phyloP scores from a whole-genome alignment of 2,113 vertebrate genomes.

The Bufo bufo region DNA sequence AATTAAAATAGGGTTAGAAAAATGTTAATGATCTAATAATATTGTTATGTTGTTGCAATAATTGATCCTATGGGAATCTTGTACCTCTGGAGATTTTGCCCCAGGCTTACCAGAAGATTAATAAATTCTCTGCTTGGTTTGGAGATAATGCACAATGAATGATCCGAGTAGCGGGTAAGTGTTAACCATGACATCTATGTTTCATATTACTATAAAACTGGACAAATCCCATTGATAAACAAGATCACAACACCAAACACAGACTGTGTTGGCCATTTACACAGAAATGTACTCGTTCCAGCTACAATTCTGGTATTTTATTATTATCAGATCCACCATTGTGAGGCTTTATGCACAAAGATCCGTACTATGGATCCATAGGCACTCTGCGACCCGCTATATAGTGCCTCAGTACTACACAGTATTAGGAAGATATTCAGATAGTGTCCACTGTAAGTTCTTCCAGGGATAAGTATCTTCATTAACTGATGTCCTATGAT shows the following conservation, averaged over 20 bases:
- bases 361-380: no score
- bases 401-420: no score
- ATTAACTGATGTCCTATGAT: no score
- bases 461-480: no score
- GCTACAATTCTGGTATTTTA: no score
- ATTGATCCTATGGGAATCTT: neutral
- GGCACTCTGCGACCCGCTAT: no score
- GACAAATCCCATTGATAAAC: neutral
- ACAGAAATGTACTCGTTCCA: neutral
- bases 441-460: no score
- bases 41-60: neutral
- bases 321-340: no score
- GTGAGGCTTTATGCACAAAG: no score
- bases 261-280: neutral
- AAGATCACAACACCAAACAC: neutral
- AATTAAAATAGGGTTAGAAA: neutral
- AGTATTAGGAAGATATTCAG: no score
- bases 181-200: neutral
- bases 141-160: neutral
- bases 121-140: constrained; percentile 6
- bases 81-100: neutral
- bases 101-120: neutral
- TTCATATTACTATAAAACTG: neutral
- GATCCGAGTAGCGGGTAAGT: neutral
- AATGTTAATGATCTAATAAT: neutral